Conservation (phyloP, 64 coral and sea anemone species). For the Platygyra sinensis region DNA sequence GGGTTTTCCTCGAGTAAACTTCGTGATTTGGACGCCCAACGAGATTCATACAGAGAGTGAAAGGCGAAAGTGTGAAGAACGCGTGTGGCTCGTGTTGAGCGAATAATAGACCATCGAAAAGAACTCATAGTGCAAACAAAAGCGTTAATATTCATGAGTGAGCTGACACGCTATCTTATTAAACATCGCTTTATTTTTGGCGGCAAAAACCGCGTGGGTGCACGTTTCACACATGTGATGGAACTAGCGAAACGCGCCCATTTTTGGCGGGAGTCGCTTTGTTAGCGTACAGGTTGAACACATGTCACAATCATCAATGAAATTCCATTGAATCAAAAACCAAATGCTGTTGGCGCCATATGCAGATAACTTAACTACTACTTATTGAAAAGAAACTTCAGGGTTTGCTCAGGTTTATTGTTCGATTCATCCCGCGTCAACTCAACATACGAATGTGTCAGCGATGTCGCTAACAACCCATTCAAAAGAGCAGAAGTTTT, state of each 20-base stretch:
- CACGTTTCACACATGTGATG: slow-evolving; percentile 59
- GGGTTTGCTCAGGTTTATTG: neutral
- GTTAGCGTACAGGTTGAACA: slow-evolving; percentile 35
- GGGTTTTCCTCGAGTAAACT: neutral
- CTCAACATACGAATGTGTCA: neutral
- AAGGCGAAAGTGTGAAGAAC: slow-evolving; percentile 40
- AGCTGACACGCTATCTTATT: slow-evolving; percentile 71
- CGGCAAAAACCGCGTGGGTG: slow-evolving; percentile 47
- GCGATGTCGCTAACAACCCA: neutral
- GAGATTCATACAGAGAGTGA: neutral
- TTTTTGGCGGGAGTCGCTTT: slow-evolving; percentile 54
- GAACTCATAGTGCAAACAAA: slow-evolving; percentile 47
- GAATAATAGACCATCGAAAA: slow-evolving; percentile 54
- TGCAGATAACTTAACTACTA: neutral
- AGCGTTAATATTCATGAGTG: slow-evolving; percentile 40
- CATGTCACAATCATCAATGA: slow-evolving; percentile 54
- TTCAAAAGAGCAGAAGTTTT: neutral
- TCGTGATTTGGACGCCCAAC: neutral
- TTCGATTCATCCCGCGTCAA: neutral
- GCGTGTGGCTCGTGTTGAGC: slow-evolving; percentile 60
- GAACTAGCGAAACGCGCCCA: slow-evolving; percentile 43
- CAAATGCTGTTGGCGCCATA: neutral
- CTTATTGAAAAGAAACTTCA: neutral
- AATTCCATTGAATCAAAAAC: slow-evolving; percentile 66
- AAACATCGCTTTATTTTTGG: slow-evolving; percentile 78